Evolutionary conservation across 2,113 vertebrate species (phyloP), one percentile per base, ranked within the genome.

Genomic region (Siniperca chuatsi): DNA sequence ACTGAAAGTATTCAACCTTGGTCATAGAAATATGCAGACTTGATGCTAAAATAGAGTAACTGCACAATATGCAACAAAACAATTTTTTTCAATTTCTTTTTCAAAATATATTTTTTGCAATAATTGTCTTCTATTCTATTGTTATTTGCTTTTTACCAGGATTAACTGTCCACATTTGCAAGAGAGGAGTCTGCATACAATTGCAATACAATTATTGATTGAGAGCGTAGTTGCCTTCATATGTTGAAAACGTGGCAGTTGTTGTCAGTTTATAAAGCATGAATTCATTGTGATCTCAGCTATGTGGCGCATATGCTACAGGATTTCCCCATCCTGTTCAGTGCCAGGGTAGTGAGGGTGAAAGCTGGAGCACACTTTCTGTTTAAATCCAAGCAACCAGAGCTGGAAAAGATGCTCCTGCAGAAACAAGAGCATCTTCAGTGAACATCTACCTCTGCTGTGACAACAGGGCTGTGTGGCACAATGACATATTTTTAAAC

Each of bases 261-360:
- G 83, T 84, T 77, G 73, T 83, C 74, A 76, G 67, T 66, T 79
- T 90, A 82, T 78, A 82, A 84, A 89, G 79, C 83, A 73, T 75
- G 64, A 78, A 85, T 88, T 89, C 72, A 66, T 25, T 91, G 92
- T 83, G 91, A 90, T 93, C 82, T 83, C 75, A 58, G 85, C 78
- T 81, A 78, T 89, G 81, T 79, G 46, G 71, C 89, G 60, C 90
- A 93, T 87, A 89, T 91, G 89, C 78, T 85, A 2, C 61, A 75
- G 89, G 89, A 91, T 84, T 85, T 89, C 89, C 89, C 90, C 85
- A 42, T 83, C 85, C 83, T 90, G 81, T 3, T 84, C 73, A 40
- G 74, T 75, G 82, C 87, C 85, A 85, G 87, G 52, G 67, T 71
- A 54, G 25, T 61, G 84, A 79, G 81, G 77, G 44, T 84, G 72